Percentiles rank a stretch among this genome's conserved stretches.
Conservation (phyloP, 2,888 invertebrate species). For the Autographa pulchrina region DNA sequence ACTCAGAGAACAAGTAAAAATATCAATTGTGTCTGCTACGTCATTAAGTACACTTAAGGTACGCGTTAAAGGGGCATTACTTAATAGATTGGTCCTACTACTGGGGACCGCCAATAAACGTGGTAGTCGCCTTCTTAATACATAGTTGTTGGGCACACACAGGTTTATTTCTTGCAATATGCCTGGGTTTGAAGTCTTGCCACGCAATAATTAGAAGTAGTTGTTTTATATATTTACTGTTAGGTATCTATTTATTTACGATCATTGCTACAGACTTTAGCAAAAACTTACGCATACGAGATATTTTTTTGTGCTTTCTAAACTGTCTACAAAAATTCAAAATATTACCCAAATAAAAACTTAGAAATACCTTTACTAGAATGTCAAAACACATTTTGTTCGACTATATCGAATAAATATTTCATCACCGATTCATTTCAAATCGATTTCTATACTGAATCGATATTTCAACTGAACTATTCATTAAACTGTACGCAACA, state of each 20-base stretch:
- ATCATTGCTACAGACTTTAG: background rate
- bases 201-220: no score
- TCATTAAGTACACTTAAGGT: no score
- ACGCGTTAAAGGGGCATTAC: no score
- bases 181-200: no score
- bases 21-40: no score
- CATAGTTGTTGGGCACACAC: no score
- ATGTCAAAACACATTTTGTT: constrained; percentile 4
- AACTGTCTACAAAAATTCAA: background rate
- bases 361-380: background rate
- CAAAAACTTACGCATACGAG: background rate
- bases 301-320: background rate
- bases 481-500: constrained; percentile 8
- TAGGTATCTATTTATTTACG: background rate
- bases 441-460: constrained; percentile 20
- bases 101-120: no score
- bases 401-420: background rate
- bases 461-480: constrained; percentile 5
- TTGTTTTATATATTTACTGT: background rate
- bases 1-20: no score
- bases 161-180: no score
- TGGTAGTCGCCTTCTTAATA: no score
- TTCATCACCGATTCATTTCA: background rate
- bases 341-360: background rate
- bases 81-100: no score